phyloP scores from a whole-genome alignment of 2,113 vertebrate genomes.

The Chiloscyllium plagiosum region DNA sequence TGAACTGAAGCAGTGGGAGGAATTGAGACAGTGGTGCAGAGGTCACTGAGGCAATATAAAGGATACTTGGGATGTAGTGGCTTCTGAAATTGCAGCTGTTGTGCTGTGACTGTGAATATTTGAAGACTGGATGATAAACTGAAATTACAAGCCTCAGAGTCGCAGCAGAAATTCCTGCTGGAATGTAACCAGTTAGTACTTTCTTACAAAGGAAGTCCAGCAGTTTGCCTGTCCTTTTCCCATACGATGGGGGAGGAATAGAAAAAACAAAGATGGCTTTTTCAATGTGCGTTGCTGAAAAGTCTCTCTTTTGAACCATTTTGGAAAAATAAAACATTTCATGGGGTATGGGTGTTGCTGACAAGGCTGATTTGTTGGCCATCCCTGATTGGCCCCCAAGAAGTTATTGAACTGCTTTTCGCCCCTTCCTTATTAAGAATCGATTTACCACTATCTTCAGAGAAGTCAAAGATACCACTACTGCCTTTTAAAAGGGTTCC shows the following conservation, averaged over 20 bases:
- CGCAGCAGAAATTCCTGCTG: neutral
- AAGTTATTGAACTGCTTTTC: too few species aligned
- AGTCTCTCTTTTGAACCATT: too few species aligned
- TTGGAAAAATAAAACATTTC: too few species aligned
- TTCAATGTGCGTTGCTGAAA: neutral
- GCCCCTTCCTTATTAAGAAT: too few species aligned
- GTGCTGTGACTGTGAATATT: neutral
- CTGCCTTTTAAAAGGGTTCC: too few species aligned
- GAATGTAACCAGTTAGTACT: neutral
- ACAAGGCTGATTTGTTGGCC: too few species aligned
- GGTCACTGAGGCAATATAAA: neutral
- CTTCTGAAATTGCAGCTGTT: neutral
- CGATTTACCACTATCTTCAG: too few species aligned
- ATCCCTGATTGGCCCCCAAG: too few species aligned
- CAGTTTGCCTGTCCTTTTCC: neutral
- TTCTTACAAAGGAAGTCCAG: neutral
- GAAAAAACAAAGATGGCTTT: neutral
- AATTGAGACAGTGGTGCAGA: neutral
- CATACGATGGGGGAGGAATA: neutral
- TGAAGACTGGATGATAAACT: neutral
- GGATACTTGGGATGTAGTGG: neutral
- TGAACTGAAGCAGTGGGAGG: slow-evolving; percentile 2
- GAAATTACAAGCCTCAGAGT: neutral
- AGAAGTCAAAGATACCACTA: too few species aligned
- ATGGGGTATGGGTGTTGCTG: too few species aligned